Evolutionary conservation across 2,888 invertebrate species (phyloP), one percentile per base, ranked within the genome.

Genomic region (Linnaemya vulpina): DNA sequence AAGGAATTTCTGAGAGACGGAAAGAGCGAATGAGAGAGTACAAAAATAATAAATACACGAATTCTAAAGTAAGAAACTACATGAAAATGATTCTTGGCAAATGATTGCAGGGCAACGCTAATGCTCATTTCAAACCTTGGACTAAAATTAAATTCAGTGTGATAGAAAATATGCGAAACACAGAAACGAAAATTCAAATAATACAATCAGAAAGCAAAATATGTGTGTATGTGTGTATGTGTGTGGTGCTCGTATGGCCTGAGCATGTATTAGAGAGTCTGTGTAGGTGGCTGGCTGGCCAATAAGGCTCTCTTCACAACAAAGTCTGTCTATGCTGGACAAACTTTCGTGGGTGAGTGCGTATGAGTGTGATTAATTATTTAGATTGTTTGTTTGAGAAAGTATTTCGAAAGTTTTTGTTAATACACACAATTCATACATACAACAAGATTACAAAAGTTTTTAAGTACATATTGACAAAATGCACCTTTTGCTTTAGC

Each of bases 111-210:
- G 30, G 49, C 43, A 43, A 1, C 13, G 30, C 87, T 86, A 87
- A 88, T 88, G 89, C 88, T 89, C 74, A 49, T 63, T 80, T 90
- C 86, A 91, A 91, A 91, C 90, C 90, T 91, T 90, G 91, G 90
- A 91, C 90, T 91, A 90, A 91, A 90, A 90, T 91, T 89, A 90
- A 90, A 89, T 88, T 70, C 55, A 0, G 35, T 51, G 13, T 74
- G n/a, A 51, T 22, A 35, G 25, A 55, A 65, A 74, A 46, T 0
- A 43, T 30, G 15, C n/a, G 13, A 13, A 35, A 30, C 20, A 30
- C 17, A 40, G 15, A 30, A 83, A 63, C 70, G 20, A 30, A 13
- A 22, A n/a, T 7, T 46, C 46, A 49, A 55, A 40, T n/a, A n/a
- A n/a, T 15, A 38, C 2, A 22, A 63, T 8, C 4, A 43, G 15